A percentile compares a stretch with the other conserved stretches of the same genome.
phyloP scores from a whole-genome alignment of 2,113 vertebrate genomes.

The Ia io region DNA sequence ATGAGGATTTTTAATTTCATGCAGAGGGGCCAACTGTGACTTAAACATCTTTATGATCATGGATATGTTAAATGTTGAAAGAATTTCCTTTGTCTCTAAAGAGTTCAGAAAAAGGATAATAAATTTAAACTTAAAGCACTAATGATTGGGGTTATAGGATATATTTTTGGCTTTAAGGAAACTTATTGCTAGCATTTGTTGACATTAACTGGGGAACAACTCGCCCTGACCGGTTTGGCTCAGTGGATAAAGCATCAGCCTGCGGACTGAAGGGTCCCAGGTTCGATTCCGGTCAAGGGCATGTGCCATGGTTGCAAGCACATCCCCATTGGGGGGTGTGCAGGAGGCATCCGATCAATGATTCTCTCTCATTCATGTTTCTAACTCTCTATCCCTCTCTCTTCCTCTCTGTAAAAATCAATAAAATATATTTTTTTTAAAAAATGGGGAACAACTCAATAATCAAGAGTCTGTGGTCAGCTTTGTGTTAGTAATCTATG shows the following conservation, averaged over 20 bases:
- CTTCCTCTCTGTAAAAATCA: too few species aligned
- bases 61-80: background rate
- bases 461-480: background rate
- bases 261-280: too few species aligned
- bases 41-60: background rate
- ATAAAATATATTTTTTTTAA: too few species aligned
- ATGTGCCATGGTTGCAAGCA: too few species aligned
- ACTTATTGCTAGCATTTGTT: background rate
- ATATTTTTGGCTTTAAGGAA: background rate
- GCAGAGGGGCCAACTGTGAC: background rate
- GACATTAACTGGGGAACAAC: background rate
- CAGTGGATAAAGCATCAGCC: too few species aligned
- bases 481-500: background rate
- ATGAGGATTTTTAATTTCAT: background rate
- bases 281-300: too few species aligned
- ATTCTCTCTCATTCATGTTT: too few species aligned
- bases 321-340: too few species aligned
- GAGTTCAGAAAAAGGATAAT: background rate
- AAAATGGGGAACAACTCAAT: background rate
- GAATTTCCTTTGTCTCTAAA: conserved; percentile 33
- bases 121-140: background rate
- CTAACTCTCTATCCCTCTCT: too few species aligned
- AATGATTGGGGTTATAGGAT: background rate
- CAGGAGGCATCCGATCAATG: too few species aligned
- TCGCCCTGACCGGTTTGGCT: too few species aligned